Evolutionary conservation across 1,140 invertebrate genomes (phyloP).

Genomic region (Himalopsyche phryganea): DNA sequence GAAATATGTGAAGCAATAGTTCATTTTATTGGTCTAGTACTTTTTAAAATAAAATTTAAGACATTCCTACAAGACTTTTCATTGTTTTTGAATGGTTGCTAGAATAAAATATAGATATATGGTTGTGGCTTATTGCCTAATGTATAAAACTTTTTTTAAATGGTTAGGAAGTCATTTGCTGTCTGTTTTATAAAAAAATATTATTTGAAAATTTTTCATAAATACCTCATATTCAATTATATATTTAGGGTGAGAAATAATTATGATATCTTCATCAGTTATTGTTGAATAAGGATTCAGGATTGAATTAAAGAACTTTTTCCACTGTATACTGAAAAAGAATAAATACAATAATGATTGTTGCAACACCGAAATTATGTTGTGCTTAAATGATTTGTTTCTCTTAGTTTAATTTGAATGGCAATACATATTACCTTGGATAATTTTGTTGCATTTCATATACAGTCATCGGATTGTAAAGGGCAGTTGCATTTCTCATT

Average conservation of each 20-base stretch:
- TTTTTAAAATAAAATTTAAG: no score
- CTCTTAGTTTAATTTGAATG: background rate
- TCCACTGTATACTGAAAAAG: constrained; percentile 64
- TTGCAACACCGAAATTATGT: background rate
- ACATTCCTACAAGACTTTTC: no score
- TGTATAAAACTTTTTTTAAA: no score
- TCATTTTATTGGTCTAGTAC: no score
- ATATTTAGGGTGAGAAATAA: constrained; percentile 72
- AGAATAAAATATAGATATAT: no score
- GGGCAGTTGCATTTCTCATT: constrained; percentile 80
- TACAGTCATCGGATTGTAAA: constrained; percentile 88
- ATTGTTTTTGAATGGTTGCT: no score
- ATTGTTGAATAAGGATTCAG: constrained; percentile 60
- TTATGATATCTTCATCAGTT: constrained; percentile 66
- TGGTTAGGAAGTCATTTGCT: no score
- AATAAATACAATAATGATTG: no score
- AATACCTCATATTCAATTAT: constrained; percentile 62
- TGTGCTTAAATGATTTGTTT: background rate
- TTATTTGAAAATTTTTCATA: no score
- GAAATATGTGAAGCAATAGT: no score
- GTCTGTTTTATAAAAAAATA: no score
- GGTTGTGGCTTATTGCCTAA: no score
- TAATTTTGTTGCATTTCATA: constrained; percentile 68
- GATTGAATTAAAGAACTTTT: constrained; percentile 75
- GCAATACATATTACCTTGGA: constrained; percentile 39